Conservation (phyloP, 2,888 invertebrate species). For the Tetramorium bicarinatum region DNA sequence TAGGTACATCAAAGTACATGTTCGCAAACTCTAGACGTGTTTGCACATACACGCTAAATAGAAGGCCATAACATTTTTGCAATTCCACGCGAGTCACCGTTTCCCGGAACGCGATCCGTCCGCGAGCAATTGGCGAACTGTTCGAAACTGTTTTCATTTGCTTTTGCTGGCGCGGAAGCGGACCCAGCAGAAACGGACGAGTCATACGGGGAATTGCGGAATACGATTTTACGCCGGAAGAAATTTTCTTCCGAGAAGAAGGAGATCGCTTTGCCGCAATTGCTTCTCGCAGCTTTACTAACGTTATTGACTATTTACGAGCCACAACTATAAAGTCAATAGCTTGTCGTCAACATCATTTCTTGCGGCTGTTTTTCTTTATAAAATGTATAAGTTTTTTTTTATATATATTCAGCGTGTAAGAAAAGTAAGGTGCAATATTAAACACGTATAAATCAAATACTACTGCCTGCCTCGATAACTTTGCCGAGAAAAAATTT, state of each 20-base stretch:
- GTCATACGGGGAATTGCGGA: slow-evolving; percentile 47
- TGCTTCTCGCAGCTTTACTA: slow-evolving; percentile 44
- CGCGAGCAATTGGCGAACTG: slow-evolving; percentile 26
- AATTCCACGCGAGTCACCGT: slow-evolving; percentile 26
- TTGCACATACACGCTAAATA: slow-evolving; percentile 2
- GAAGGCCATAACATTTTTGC: slow-evolving; percentile 39
- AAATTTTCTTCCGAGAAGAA: slow-evolving; percentile 35
- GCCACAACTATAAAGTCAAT: slow-evolving; percentile 19
- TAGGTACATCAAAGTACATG: slow-evolving; percentile 41
- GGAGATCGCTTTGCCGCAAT: slow-evolving; percentile 46
- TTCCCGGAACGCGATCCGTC: not conserved
- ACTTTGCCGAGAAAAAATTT: not conserved
- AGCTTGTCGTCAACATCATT: not conserved
- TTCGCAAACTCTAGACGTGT: slow-evolving; percentile 13
- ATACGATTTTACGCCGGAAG: slow-evolving; percentile 55
- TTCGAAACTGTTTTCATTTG: slow-evolving; percentile 21
- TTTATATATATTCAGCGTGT: not conserved
- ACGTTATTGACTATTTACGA: slow-evolving; percentile 54
- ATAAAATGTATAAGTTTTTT: not conserved
- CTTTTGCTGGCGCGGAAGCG: not conserved
- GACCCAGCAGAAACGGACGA: not conserved
- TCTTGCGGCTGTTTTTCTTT: not conserved
- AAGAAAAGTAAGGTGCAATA: not conserved
- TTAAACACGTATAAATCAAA: slow-evolving; percentile 6
- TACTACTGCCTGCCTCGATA: not conserved